Evolutionary conservation across 2,888 invertebrate genomes (phyloP), one percentile per base, ranked within the genome.

Genomic region (Chromoteleia sp.): DNA sequence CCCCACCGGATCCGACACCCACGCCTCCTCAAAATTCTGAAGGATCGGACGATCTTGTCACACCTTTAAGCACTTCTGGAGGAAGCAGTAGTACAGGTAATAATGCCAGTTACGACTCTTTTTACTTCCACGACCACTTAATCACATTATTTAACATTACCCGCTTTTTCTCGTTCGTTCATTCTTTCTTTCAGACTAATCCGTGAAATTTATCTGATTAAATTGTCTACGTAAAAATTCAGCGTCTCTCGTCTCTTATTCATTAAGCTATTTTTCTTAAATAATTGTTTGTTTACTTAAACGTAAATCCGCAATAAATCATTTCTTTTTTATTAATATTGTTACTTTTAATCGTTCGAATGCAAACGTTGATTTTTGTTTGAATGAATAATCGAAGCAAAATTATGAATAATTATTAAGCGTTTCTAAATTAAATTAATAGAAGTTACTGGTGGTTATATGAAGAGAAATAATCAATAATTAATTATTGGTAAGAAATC

Each of bases 1-100:
- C 91, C 56, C 91, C 91, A 83, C 89, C 89, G 77, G 90, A 91
- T 85, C 88, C 92, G 68, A 90, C 91, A 76, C 90, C 91, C 41
- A 91, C 92, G 48, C 92, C 92, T 29, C 92, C 92, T 3, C 92
- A 92, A 83, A 92, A 91, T 83, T 91, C 91, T 30, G 91, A 91
- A 84, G 90, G 91, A 36, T 92, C 92, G 73, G 89, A 90, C 86
- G 90, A 90, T 84, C 87, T 91, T 83, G 88, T 90, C 70, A 87
- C 91, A 65, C 88, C 90, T 79, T 88, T 92, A 81, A 88, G 91
- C 68, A 90, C 91, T 75, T 90, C 91, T 81, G 91, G 91, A 68
- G 91, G 90, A 77, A 90, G 90, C 67, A 91, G 88, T 79, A 91
- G 89, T 77, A 89, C 82, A 80, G 82, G 82, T 83, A 76, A 80